These are phyloP conservation scores for Calliphora vomitoria DNA, from an alignment of 2,888 invertebrate species.

Conservation along the genomic window DNA sequence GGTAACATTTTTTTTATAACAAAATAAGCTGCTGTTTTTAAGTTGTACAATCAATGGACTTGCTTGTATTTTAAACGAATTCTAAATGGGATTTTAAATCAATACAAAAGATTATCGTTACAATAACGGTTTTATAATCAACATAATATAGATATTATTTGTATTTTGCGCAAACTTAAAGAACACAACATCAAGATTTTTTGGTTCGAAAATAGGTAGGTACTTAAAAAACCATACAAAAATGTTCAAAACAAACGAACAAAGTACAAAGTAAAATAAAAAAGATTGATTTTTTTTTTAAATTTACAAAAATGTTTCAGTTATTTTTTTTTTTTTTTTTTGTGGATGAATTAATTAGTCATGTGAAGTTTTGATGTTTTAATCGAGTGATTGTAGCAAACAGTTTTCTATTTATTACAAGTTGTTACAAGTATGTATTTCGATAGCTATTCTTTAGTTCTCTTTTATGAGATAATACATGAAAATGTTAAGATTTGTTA, in stretches of 20 bases:
- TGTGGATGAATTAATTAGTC: conserved; percentile 23
- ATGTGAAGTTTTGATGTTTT: neutral
- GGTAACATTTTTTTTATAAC: conserved; percentile 59
- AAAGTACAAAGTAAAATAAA: conserved; percentile 53
- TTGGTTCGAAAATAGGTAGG: conserved; percentile 60
- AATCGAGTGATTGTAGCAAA: conserved; percentile 8
- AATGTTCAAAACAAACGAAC: conserved; percentile 76
- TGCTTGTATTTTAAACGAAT: conserved; percentile 39
- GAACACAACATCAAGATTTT: conserved; percentile 83
- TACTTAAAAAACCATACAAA: conserved; percentile 75
- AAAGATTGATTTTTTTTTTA: conserved; percentile 22
- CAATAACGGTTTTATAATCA: conserved; percentile 59
- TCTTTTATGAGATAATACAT: neutral
- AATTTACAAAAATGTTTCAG: conserved; percentile 57
- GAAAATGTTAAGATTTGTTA: neutral
- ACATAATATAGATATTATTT: conserved; percentile 36
- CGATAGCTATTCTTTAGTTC: neutral
- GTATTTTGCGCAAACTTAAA: conserved; percentile 78
- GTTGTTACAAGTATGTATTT: conserved; percentile 2
- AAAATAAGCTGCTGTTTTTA: conserved; percentile 74
- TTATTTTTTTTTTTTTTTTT: conserved; percentile 2
- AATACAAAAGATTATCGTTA: conserved; percentile 56
- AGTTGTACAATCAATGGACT: conserved; percentile 59
- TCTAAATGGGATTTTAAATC: conserved; percentile 60
- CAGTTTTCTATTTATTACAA: neutral